Percentiles rank a stretch among this genome's conserved stretches.
Evolutionary conservation across 2,888 invertebrate species (phyloP).

Genomic region (Toxonevra muliebris): DNA sequence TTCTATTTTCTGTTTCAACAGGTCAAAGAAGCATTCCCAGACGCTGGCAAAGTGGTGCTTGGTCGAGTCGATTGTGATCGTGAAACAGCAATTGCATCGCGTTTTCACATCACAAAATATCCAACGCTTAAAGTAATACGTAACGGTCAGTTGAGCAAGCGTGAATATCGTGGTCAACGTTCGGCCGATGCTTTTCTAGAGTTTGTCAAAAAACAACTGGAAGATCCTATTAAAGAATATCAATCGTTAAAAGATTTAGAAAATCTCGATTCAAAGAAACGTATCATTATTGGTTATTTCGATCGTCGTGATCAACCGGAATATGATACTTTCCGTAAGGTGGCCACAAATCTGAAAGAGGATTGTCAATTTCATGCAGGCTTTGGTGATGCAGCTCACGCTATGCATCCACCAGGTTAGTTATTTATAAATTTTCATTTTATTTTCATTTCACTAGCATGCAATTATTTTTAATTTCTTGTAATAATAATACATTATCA

Average conservation of each 20-base stretch:
- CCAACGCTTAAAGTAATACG: slow-evolving; percentile 96
- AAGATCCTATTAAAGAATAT: slow-evolving; percentile 85
- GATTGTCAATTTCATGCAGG: slow-evolving; percentile 95
- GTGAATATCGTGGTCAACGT: slow-evolving; percentile 90
- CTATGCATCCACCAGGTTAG: slow-evolving; percentile 86
- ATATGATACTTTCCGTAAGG: slow-evolving; percentile 81
- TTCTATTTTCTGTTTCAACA: slow-evolving; percentile 35
- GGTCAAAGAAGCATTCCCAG: slow-evolving; percentile 76
- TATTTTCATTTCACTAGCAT: not conserved
- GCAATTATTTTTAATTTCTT: too few species aligned
- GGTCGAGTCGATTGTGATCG: slow-evolving; percentile 98
- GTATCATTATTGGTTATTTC: slow-evolving; percentile 92
- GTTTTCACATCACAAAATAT: slow-evolving; percentile 97
- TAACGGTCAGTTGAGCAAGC: slow-evolving; percentile 88
- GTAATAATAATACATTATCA: not conserved
- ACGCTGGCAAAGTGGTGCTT: slow-evolving; percentile 86
- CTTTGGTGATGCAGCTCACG: slow-evolving; percentile 81
- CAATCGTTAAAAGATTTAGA: slow-evolving; percentile 76
- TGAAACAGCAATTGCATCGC: slow-evolving; percentile 84
- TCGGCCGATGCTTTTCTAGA: slow-evolving; percentile 90
- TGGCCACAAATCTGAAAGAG: slow-evolving; percentile 89
- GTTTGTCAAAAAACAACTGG: slow-evolving; percentile 89
- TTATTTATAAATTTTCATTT: not conserved
- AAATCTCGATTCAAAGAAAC: slow-evolving; percentile 79
- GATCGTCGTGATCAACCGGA: slow-evolving; percentile 80